Percentiles rank a stretch among this genome's conserved stretches.
phyloP scores from a whole-genome alignment of 2,888 invertebrate genomes.

The Allacma fusca region DNA sequence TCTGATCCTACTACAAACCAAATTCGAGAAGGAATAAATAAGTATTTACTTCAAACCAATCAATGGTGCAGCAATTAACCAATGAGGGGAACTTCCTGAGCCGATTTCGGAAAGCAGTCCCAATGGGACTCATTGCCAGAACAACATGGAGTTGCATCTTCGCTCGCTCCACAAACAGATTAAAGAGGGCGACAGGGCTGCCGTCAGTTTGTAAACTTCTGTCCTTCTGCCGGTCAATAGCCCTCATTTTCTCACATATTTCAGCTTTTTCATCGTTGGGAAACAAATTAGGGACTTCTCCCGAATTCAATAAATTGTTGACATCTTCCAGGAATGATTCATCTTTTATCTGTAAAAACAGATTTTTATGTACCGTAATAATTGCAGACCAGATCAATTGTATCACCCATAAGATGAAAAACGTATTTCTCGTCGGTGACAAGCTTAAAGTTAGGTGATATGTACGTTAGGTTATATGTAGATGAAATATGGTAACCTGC shows the following conservation, averaged over 20 bases:
- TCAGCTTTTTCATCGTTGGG: conserved; percentile 85
- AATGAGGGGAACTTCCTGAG: conserved; percentile 91
- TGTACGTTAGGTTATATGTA: not conserved
- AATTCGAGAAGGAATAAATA: no score
- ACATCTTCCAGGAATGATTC: conserved; percentile 93
- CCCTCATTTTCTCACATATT: conserved; percentile 90
- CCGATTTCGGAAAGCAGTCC: conserved; percentile 80
- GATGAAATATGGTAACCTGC: conserved; percentile 69
- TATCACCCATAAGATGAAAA: no score
- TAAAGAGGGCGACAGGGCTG: conserved; percentile 86
- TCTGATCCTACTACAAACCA: no score
- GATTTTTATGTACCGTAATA: not conserved
- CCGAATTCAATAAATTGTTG: conserved; percentile 89
- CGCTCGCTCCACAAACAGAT: conserved; percentile 86
- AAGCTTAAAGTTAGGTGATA: not conserved
- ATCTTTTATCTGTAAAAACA: conserved; percentile 78
- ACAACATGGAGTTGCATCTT: conserved; percentile 90
- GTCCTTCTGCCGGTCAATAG: conserved; percentile 85
- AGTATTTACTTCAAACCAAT: conserved; percentile 88
- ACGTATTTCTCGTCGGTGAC: not conserved
- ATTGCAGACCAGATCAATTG: no score
- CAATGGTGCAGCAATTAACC: conserved; percentile 94
- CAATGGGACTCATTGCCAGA: conserved; percentile 89
- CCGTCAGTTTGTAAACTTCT: conserved; percentile 87
- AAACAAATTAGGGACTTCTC: conserved; percentile 92